These are phyloP conservation scores for Artemia sinica DNA, from an alignment of 2,888 invertebrate species.

Conservation along the genomic window DNA sequence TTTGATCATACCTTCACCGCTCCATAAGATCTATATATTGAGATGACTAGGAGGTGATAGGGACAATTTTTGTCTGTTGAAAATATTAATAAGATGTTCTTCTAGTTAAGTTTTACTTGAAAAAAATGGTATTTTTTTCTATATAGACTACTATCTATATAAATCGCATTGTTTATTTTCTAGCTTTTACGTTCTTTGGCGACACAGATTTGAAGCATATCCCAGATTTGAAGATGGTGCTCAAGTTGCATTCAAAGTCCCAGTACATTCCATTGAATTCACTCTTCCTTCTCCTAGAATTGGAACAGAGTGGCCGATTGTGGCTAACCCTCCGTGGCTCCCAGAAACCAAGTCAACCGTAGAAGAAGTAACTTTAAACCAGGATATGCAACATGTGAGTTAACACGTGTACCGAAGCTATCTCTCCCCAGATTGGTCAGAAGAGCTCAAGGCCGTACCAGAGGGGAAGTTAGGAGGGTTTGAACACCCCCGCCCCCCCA, in stretches of 20 bases:
- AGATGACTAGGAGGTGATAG: no score
- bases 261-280: slow-evolving; percentile 97
- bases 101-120: no score
- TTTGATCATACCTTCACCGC: no score
- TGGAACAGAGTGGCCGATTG: slow-evolving; percentile 79
- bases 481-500: no score
- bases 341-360: slow-evolving; percentile 95
- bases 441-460: no score
- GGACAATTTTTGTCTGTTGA: no score
- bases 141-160: not conserved
- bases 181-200: slow-evolving; percentile 87
- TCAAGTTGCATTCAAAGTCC: slow-evolving; percentile 86
- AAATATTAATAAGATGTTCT: no score
- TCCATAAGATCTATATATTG: no score
- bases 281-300: slow-evolving; percentile 97
- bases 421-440: no score
- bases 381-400: slow-evolving; percentile 65
- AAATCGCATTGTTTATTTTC: slow-evolving; percentile 17
- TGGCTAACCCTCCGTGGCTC: slow-evolving; percentile 98
- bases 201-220: slow-evolving; percentile 93
- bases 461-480: no score
- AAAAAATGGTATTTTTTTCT: no score
- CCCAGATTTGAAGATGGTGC: slow-evolving; percentile 97
- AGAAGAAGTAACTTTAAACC: slow-evolving; percentile 94
- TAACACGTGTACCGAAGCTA: no score